These are phyloP conservation scores for Nibea albiflora DNA, from an alignment of 2,113 vertebrate genomes.

Conservation along the genomic window DNA sequence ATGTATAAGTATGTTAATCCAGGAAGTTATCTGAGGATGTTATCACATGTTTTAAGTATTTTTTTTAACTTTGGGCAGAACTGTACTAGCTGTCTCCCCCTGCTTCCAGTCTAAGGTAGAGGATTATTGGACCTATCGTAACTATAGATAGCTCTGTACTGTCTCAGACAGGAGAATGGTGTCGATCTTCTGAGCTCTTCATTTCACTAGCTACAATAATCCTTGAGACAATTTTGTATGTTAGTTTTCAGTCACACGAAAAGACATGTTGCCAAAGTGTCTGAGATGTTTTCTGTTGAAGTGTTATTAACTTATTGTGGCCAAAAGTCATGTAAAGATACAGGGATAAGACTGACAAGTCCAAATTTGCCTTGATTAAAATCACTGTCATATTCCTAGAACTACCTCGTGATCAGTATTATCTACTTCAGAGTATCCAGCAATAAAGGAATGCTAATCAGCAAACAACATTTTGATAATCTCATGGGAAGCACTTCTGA, in stretches of 20 bases:
- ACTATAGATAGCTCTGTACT: not conserved
- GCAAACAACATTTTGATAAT: constrained; percentile 1
- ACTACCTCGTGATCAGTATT: not conserved
- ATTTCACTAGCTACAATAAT: not conserved
- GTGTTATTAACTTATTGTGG: not conserved
- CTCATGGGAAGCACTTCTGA: not conserved
- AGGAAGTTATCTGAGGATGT: too few species aligned
- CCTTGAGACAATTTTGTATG: not conserved
- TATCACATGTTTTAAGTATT: too few species aligned
- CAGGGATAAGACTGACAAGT: not conserved
- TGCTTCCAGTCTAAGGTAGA: not conserved
- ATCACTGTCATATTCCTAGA: not conserved
- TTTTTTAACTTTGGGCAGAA: too few species aligned
- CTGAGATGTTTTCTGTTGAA: not conserved
- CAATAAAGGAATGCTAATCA: not conserved
- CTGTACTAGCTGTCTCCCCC: not conserved
- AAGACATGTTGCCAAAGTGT: not conserved
- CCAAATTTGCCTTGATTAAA: not conserved
- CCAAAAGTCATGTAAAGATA: not conserved
- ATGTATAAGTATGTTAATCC: too few species aligned
- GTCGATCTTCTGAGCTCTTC: not conserved
- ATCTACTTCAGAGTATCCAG: not conserved
- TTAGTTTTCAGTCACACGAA: not conserved
- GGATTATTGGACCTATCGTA: not conserved
- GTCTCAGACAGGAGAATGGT: not conserved